Evolutionary conservation across 2,113 vertebrate genomes (phyloP).

Genomic region (Corythaixoides concolor): DNA sequence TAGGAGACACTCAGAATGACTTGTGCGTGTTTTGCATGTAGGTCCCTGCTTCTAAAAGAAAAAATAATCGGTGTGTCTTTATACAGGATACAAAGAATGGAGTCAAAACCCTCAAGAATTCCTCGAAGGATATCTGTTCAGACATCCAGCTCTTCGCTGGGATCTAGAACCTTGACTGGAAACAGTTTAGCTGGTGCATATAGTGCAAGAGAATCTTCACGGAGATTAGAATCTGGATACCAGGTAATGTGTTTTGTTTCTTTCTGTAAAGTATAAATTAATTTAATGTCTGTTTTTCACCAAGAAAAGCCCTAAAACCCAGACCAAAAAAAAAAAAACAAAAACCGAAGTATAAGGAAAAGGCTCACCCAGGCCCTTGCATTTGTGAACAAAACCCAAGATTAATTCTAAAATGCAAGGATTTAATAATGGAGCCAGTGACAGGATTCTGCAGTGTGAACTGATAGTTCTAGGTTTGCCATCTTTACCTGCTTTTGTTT

Average conservation of each 20-base stretch:
- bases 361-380: background rate
- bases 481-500: background rate
- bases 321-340: background rate
- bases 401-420: background rate
- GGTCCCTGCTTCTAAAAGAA: background rate
- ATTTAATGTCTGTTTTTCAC: background rate
- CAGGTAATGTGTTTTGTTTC: conserved; percentile 80
- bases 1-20: background rate
- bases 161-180: conserved; percentile 68
- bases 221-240: conserved; percentile 84
- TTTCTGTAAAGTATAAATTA: background rate
- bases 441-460: background rate
- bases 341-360: background rate
- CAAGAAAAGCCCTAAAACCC: background rate
- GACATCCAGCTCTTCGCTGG: conserved; percentile 77
- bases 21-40: background rate
- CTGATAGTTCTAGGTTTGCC: background rate
- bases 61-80: conserved; percentile 42
- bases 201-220: conserved; percentile 78
- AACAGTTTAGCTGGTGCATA: conserved; percentile 77
- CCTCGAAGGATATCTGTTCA: conserved; percentile 83
- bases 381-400: background rate
- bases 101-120: conserved; percentile 91
- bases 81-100: conserved; percentile 80
- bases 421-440: background rate